Percentiles rank a stretch among this genome's conserved stretches.
phyloP scores from a whole-genome alignment of 2,113 vertebrate genomes.

The Tamias sibiricus region DNA sequence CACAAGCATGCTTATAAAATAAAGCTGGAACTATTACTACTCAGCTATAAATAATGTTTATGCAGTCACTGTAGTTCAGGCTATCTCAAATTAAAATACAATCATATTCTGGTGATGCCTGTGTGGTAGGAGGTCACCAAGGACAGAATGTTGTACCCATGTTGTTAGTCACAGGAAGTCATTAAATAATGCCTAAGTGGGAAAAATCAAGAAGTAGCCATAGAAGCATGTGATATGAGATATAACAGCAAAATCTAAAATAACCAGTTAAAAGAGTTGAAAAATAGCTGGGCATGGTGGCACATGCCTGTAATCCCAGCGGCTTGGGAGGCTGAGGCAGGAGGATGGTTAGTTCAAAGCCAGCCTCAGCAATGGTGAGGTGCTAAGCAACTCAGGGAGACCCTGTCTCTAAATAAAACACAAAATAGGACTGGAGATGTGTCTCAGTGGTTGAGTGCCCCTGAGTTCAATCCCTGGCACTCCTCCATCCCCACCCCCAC shows the following conservation, averaged over 20 bases:
- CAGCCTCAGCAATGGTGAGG: too few relatives aligned
- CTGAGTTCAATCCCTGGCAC: too few relatives aligned
- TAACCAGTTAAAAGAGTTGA: not conserved
- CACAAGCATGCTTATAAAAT: not conserved
- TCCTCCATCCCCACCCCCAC: too few relatives aligned
- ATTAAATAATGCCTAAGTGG: not conserved
- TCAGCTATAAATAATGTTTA: not conserved
- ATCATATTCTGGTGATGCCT: not conserved
- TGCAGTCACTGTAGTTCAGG: not conserved
- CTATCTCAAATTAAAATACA: not conserved
- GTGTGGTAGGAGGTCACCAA: not conserved
- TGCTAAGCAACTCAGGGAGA: too few relatives aligned
- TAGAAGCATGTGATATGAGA: too few relatives aligned
- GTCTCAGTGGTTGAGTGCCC: too few relatives aligned
- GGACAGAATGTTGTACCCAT: not conserved
- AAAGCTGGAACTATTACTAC: not conserved
- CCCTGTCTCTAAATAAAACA: too few relatives aligned
- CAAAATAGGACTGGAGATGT: too few relatives aligned
- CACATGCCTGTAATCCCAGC: too few relatives aligned
- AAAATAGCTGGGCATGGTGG: not conserved
- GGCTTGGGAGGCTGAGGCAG: too few relatives aligned
- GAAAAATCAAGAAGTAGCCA: not conserved
- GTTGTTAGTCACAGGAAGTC: not conserved
- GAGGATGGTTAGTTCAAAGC: too few relatives aligned
- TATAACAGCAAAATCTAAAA: not conserved